Evolutionary conservation across 30 jellyfish, hydroid and myxozoan species (phyloP), one percentile per base, ranked within the genome.

Genomic region (Aurelia sp.): DNA sequence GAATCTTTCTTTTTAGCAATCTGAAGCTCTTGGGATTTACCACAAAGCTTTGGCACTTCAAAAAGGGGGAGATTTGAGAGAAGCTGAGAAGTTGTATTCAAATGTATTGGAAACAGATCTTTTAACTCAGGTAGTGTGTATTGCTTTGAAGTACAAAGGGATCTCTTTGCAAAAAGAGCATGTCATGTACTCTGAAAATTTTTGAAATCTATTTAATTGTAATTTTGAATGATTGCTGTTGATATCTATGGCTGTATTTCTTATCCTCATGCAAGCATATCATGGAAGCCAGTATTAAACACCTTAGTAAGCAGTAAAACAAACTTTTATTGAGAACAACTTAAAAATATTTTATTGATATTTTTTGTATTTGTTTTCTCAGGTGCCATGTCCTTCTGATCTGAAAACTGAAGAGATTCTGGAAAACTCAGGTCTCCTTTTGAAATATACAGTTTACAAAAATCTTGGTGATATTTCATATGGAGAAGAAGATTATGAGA

Each of bases 21-120:
- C 99, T n/a, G 96, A 84, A 80, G 97, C 97, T 63, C 82, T 94
- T 53, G 97, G 88, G 8, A 24, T 89, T 31, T 94, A 88, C 90
- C 95, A 94, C 71, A 78, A 94, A 63, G 99, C 97, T 4, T 80
- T 94, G 52, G 88, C 90, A n/a, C 55, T 62, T 2, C 95, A 84
- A 31, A 72, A 90, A 48, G 79, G 82, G 15, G 92, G 93, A 4
- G 70, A 89, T 13, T 4, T n/a, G 5, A 51, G 58, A 24, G 95
- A 80, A 33, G 99, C 99, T 15, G 94, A 89, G 52, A 79, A 78
- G 58, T 71, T 74, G 27, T 94, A 82, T 27, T 17, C 38, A 22
- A 94, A 61, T 62, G 97, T 94, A 13, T 87, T 94, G 38, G 57
- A 89, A 64, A 63, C 92, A 21, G 91, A 88, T n/a, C 74, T 94